A percentile compares a stretch with the other conserved stretches of the same genome.
phyloP scores from a whole-genome alignment of 2,888 invertebrate species.

The Temnothorax ravouxi region DNA sequence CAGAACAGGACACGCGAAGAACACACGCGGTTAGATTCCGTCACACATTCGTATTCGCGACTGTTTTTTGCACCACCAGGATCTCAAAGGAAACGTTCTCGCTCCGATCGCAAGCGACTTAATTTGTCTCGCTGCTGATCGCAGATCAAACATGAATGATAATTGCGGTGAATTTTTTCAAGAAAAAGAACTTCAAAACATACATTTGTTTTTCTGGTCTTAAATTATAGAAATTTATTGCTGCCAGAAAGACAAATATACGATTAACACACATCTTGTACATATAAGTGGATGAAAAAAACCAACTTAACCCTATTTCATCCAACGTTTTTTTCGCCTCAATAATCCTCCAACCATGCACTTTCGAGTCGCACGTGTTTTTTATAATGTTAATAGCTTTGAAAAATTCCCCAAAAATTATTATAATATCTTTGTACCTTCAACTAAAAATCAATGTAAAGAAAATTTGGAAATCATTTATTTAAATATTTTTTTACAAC shows the following conservation, averaged over 20 bases:
- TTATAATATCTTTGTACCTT: no score
- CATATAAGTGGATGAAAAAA: not conserved
- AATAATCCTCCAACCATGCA: no score
- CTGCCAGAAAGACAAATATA: not conserved
- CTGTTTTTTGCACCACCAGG: not conserved
- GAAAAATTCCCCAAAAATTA: no score
- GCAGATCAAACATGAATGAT: not conserved
- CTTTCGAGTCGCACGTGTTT: no score
- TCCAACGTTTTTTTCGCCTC: no score
- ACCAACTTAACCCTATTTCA: no score
- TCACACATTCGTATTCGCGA: slow-evolving; percentile 16
- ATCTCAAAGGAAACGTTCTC: not conserved
- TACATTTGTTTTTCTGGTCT: not conserved
- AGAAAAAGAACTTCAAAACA: not conserved
- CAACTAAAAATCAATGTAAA: no score
- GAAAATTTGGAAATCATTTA: no score
- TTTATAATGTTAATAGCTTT: no score
- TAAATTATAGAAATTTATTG: not conserved
- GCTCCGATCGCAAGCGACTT: not conserved
- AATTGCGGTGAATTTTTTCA: not conserved
- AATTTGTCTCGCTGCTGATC: not conserved
- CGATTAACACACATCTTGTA: not conserved
- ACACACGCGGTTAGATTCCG: slow-evolving; percentile 36
- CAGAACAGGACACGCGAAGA: slow-evolving; percentile 29
- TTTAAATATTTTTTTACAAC: no score